Evolutionary conservation across 2,797 vertebrate genomes (phyloP).

Genomic region (Lutjanus campechanus): DNA sequence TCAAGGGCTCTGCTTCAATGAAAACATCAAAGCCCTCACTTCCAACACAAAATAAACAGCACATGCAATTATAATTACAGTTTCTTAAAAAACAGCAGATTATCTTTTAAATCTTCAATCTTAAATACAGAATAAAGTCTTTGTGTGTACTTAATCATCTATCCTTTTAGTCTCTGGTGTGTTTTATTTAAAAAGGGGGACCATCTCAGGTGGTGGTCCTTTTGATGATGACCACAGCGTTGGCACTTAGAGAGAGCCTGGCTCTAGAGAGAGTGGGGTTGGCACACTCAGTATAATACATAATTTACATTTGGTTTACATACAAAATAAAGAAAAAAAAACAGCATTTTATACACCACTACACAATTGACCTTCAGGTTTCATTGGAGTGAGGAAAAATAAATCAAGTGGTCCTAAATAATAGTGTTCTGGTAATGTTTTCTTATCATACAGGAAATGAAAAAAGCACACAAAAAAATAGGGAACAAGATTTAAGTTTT

Average conservation of each 20-base stretch:
- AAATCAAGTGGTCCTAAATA: conserved; percentile 82
- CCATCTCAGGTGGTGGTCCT: conserved; percentile 86
- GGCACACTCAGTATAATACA: conserved; percentile 92
- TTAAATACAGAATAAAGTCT: conserved; percentile 88
- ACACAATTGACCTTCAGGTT: conserved; percentile 79
- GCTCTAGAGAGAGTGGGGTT: conserved; percentile 89
- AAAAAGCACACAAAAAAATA: conserved; percentile 23
- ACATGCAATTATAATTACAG: conserved; percentile 94
- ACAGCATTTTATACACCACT: conserved; percentile 79
- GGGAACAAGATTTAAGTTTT: conserved; percentile 44
- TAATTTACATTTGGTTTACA: conserved; percentile 88
- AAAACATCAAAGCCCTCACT: conserved; percentile 83
- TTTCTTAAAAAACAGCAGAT: conserved; percentile 87
- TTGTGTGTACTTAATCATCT: conserved; percentile 78
- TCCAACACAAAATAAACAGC: conserved; percentile 87
- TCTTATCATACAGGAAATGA: conserved; percentile 57
- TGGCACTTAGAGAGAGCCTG: conserved; percentile 93
- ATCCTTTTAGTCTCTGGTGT: conserved; percentile 86
- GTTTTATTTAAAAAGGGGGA: conserved; percentile 86
- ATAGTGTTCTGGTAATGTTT: conserved; percentile 81
- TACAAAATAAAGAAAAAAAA: conserved; percentile 72
- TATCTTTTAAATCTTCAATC: conserved; percentile 84
- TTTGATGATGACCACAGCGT: conserved; percentile 87
- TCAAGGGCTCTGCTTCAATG: conserved; percentile 78
- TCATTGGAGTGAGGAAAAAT: conserved; percentile 74